phyloP scores from a whole-genome alignment of 2,797 vertebrate species.

The Diglossa cyanea region DNA sequence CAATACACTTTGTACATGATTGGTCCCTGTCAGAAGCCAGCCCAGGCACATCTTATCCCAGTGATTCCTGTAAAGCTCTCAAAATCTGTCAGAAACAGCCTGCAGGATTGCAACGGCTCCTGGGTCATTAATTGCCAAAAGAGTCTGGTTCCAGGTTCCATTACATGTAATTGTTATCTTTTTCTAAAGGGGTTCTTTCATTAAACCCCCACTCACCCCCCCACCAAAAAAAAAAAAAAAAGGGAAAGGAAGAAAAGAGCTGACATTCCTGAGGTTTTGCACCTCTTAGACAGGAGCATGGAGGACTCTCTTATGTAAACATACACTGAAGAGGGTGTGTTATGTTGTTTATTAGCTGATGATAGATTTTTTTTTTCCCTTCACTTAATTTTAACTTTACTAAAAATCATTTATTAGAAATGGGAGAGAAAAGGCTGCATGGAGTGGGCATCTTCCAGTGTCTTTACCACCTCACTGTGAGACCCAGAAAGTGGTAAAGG shows the following conservation, averaged over 20 bases:
- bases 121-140: slow-evolving; percentile 71
- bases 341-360: slow-evolving; percentile 53
- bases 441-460: neutral
- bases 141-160: slow-evolving; percentile 69
- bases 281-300: slow-evolving; percentile 41
- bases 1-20: slow-evolving; percentile 52
- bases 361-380: neutral
- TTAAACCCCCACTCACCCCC: neutral
- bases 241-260: neutral
- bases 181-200: slow-evolving; percentile 67
- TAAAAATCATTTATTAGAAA: slow-evolving; percentile 31
- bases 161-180: slow-evolving; percentile 70
- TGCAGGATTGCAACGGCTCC: slow-evolving; percentile 71
- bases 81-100: slow-evolving; percentile 72
- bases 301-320: slow-evolving; percentile 49
- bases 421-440: neutral
- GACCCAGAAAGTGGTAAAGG: neutral
- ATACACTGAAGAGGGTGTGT: slow-evolving; percentile 12
- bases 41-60: slow-evolving; percentile 70
- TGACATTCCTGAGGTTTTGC: slow-evolving; percentile 67
- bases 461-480: neutral
- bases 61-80: slow-evolving; percentile 72
- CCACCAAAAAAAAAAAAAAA: neutral
- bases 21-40: slow-evolving; percentile 67
- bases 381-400: slow-evolving; percentile 22